Base-by-base conservation (phyloP, 1,140 invertebrate genomes). In the Bombus cullumanus region DNA sequence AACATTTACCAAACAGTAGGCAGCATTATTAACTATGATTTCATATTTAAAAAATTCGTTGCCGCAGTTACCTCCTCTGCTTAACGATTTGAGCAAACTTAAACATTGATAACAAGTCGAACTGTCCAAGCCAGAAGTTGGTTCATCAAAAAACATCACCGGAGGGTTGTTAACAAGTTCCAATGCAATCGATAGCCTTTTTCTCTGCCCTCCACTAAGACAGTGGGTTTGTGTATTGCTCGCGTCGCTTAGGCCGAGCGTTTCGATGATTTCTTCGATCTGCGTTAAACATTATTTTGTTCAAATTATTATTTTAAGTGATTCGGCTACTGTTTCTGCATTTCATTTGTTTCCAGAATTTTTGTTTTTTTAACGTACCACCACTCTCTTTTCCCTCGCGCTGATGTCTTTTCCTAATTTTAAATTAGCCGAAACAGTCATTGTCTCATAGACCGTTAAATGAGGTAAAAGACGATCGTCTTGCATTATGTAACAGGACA, bases 111-210 rank as follows among this genome's bases (percentile, higher is more conserved):
- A 98, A 95, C 98, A 98, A 18, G 98, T 98, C 34, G 98, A 98
- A 93, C 98, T 99, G 93, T 99, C 98, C 92, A 99, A 95, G 31
- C 98, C 98, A 92, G 98, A 99, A n/a, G 98, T 99, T 3, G 99
- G 98, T 93, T 99, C 99, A 92, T 99, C 99, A 93, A 99, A 99
- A 95, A 99, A 99, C 97, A 99, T 98, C 39, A 99, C 97, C 64
- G 98, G 98, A 22, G 99, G 99, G 95, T 99, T 98, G 93, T 98
- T 98, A 37, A 98, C 97, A 89, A 98, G 95, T 94, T 98, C 97
- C 91, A 98, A 94, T 78, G 97, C 98, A 89, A 99, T 99, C 3
- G 98, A 98, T 64, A 99, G 95, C 75, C 99, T 96, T 94, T 99
- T 99, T 80, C 98, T 96, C 95, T 99, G 98, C 0, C 99, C 99